A percentile compares a stretch with the other conserved stretches of the same genome.
These are phyloP conservation scores for Enteromius trimaculatus DNA, from an alignment of 2,797 vertebrate genomes.

Conservation along the genomic window DNA sequence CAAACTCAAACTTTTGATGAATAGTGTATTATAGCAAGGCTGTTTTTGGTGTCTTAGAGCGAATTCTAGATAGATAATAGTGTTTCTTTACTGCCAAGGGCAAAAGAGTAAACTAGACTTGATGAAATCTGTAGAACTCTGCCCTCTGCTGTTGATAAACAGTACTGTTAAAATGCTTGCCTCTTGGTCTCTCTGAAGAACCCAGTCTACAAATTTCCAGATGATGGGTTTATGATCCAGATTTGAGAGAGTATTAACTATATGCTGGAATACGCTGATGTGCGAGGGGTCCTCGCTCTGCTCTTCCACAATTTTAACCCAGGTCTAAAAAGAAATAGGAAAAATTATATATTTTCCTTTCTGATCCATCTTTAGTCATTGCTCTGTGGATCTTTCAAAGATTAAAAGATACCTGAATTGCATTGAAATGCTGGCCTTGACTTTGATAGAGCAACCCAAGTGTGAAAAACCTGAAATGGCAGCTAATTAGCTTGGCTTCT, in stretches of 20 bases:
- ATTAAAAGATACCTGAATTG: constrained; percentile 66
- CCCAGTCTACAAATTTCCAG: constrained; percentile 73
- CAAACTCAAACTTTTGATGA: background rate
- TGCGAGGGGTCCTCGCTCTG: constrained; percentile 59
- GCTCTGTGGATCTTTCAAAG: background rate
- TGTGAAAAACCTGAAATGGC: constrained; percentile 70
- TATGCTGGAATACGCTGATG: constrained; percentile 66
- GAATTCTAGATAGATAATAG: background rate
- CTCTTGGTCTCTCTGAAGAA: constrained; percentile 72
- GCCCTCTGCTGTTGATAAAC: constrained; percentile 29
- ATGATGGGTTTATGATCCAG: constrained; percentile 67
- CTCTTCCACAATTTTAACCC: constrained; percentile 72
- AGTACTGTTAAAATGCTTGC: constrained; percentile 48
- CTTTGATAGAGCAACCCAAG: constrained; percentile 73
- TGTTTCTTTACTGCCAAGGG: background rate
- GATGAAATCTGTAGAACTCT: background rate
- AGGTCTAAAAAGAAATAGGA: constrained; percentile 66
- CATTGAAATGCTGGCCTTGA: constrained; percentile 64
- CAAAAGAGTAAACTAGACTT: background rate
- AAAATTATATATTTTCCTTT: background rate
- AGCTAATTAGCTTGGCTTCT: constrained; percentile 10
- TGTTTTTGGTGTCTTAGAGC: background rate
- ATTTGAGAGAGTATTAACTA: constrained; percentile 67
- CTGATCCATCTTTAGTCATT: background rate
- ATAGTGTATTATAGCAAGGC: background rate